These are phyloP conservation scores for Salmo trutta DNA, from an alignment of 2,797 vertebrate species.

Conservation along the genomic window DNA sequence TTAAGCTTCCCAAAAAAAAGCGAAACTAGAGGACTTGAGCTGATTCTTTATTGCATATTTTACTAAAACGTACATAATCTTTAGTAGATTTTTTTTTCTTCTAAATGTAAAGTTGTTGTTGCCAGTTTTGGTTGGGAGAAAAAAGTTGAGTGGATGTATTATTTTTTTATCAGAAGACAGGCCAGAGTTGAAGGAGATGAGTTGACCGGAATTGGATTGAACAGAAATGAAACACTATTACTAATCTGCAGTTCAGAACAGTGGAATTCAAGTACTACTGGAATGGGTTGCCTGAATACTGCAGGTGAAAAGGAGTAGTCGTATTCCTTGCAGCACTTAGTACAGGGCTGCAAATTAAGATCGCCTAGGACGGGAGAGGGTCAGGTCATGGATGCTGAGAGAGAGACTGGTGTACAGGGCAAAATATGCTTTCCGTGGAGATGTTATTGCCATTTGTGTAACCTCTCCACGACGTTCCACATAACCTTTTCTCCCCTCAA, in stretches of 20 bases:
- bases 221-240: not conserved
- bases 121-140: constrained; percentile 23
- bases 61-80: constrained; percentile 49
- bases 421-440: not conserved
- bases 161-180: constrained; percentile 3
- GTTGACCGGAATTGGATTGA: not conserved
- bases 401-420: constrained; percentile 48
- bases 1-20: constrained; percentile 36
- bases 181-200: constrained; percentile 6
- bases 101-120: constrained; percentile 57
- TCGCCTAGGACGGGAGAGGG: not conserved
- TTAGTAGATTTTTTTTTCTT: constrained; percentile 50
- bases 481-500: constrained; percentile 42
- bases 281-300: not conserved
- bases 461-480: constrained; percentile 23
- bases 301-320: not conserved
- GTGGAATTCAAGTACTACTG: not conserved
- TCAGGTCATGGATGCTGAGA: constrained; percentile 28
- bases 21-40: constrained; percentile 34
- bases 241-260: not conserved
- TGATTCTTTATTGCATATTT: constrained; percentile 58
- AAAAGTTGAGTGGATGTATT: constrained; percentile 13
- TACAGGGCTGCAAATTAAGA: not conserved
- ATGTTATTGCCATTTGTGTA: constrained; percentile 1
- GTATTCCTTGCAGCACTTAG: not conserved